A percentile compares a stretch with the other conserved stretches of the same genome.
Conservation (phyloP, 2,888 invertebrate species). For the Troides helena region DNA sequence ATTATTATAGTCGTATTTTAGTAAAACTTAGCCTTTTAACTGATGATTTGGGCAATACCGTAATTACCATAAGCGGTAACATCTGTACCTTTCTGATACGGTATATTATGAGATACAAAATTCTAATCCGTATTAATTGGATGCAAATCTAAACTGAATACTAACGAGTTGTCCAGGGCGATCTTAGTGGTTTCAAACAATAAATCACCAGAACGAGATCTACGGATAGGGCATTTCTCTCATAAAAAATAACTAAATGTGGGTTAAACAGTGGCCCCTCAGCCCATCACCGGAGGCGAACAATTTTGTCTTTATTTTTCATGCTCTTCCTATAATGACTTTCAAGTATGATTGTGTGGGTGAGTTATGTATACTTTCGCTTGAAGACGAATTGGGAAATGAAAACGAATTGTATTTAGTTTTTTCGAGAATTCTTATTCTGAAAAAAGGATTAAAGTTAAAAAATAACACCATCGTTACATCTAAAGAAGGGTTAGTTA, state of each 20-base stretch:
- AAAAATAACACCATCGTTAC: too few species aligned
- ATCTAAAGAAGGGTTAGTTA: too few species aligned
- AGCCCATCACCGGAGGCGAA: constrained; percentile 55
- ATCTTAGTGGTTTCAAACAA: constrained; percentile 46
- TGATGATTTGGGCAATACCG: constrained; percentile 1
- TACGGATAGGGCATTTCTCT: constrained; percentile 58
- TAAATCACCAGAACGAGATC: constrained; percentile 71
- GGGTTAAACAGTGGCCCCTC: constrained; percentile 73
- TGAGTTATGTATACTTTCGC: constrained; percentile 51
- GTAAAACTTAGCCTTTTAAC: neutral
- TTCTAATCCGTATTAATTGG: constrained; percentile 63
- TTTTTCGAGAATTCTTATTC: too few species aligned
- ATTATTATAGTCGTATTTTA: neutral
- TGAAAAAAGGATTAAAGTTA: too few species aligned
- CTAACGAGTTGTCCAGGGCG: constrained; percentile 63
- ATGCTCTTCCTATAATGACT: constrained; percentile 63
- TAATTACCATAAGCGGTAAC: constrained; percentile 14
- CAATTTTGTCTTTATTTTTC: constrained; percentile 61
- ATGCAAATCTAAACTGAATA: constrained; percentile 72
- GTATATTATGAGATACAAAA: constrained; percentile 54
- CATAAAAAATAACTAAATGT: constrained; percentile 60
- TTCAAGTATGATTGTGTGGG: constrained; percentile 56
- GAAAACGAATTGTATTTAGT: neutral
- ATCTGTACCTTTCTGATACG: constrained; percentile 43
- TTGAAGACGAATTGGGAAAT: neutral